Base-by-base conservation (phyloP, 92 coral and sea anemone species). In the Epizoanthus scotinus region DNA sequence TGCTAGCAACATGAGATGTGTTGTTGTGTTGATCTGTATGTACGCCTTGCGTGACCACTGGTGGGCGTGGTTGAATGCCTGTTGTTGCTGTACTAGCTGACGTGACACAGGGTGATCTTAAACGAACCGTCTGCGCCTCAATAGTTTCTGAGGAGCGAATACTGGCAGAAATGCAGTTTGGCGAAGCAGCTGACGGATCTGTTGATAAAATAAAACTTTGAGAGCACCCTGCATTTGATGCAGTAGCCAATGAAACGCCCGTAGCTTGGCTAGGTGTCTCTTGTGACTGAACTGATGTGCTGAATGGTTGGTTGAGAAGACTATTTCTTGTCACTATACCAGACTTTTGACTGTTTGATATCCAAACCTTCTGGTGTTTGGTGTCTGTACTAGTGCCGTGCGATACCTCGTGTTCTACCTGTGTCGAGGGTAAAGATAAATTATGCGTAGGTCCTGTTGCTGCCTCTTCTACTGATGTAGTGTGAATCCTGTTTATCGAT, bases 281-380 rank as follows among this genome's bases (percentile, higher is more conserved):
- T 36, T 70, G 74, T n/a, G 74, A 69, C 55, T 69, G 77, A 22
- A 49, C 31, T 49, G 77, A 20, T 3, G 77, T 9, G 14, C 10
- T 70, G 36, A 70, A 70, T 14, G 77, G 77, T 44, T 49, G 77
- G 58, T 70, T 70, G 9, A 70, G 77, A 22, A 70, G 77, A 44
- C 81, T 75, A 22, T 57, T 75, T 40, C 63, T 59, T 9, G 81
- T 59, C 28, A 40, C 27, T 27, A 54, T 19, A 14, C 22, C 8
- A 22, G 34, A 20, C 36, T 14, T 75, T 5, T 13, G 67, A 21
- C 55, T 15, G 55, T 42, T 19, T 9, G 34, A 22, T 24, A 26
- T 36, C 20, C 53, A 10, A 9, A 58, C 0, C 36, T 75, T 75
- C 26, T 75, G 81, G 15, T 58, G 60, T 59, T 21, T 58, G 21